phyloP scores from a whole-genome alignment of 1,140 invertebrate species.

The Macrobrachium nipponense region DNA sequence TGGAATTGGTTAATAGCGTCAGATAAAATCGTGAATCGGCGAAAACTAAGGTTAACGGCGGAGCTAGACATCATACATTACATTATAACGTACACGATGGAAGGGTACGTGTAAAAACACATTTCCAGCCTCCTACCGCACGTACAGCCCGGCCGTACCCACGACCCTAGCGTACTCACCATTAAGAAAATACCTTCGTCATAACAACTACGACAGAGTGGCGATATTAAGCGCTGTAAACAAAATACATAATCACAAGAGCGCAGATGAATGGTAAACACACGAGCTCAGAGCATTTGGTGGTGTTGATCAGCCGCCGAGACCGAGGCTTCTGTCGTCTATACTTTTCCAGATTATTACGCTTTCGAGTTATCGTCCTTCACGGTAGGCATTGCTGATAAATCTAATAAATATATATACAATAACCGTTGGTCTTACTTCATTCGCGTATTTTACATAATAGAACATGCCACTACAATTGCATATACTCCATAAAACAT shows the following conservation, averaged over 20 bases:
- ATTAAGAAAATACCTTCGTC: conserved; percentile 16
- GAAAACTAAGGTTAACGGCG: too few species aligned
- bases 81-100: too few species aligned
- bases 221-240: background rate
- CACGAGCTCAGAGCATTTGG: background rate
- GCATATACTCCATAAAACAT: too few species aligned
- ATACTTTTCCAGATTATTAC: background rate
- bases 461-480: too few species aligned
- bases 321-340: conserved; percentile 7
- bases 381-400: background rate
- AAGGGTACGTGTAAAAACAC: too few species aligned
- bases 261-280: conserved; percentile 27
- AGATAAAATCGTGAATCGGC: too few species aligned
- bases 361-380: background rate
- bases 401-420: background rate
- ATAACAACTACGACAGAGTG: background rate
- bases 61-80: too few species aligned
- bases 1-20: too few species aligned
- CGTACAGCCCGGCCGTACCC: background rate
- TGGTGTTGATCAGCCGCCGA: background rate
- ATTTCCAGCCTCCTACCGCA: background rate
- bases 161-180: background rate
- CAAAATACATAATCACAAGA: conserved; percentile 20
- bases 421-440: too few species aligned
- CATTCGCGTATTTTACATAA: too few species aligned